phyloP scores from a whole-genome alignment of 2,888 invertebrate species.

The Scrobipalpa costella region DNA sequence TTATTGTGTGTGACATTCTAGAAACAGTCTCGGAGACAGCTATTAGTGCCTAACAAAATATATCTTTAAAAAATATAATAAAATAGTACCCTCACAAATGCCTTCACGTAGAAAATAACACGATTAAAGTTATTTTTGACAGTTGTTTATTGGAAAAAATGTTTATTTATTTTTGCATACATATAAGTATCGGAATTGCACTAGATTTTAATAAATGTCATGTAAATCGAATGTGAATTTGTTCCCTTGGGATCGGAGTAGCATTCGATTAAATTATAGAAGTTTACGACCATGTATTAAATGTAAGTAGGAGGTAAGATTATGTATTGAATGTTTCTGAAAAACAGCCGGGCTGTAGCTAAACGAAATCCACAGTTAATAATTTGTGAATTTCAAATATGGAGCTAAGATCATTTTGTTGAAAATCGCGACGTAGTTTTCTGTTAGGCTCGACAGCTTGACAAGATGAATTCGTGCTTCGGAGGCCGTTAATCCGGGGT shows the following conservation, averaged over 20 bases:
- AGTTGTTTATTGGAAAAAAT: constrained; percentile 42
- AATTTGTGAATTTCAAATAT: too few relatives aligned
- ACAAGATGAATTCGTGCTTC: too few relatives aligned
- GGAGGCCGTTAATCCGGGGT: too few relatives aligned
- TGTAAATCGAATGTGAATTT: constrained; percentile 25
- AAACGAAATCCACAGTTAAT: constrained; percentile 30
- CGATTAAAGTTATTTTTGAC: constrained; percentile 46
- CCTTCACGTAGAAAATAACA: constrained; percentile 48
- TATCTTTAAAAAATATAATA: constrained; percentile 40
- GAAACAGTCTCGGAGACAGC: constrained; percentile 33
- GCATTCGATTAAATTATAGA: constrained; percentile 25
- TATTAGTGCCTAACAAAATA: constrained; percentile 54
- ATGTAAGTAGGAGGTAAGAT: constrained; percentile 26
- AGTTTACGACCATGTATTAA: constrained; percentile 27
- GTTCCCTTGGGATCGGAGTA: background rate
- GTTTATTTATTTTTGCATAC: constrained; percentile 50
- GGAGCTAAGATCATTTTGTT: background rate
- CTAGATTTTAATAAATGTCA: constrained; percentile 51
- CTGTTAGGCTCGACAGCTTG: too few relatives aligned
- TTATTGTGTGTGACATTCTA: background rate
- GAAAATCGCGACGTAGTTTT: too few relatives aligned
- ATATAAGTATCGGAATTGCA: constrained; percentile 52
- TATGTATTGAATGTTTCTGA: constrained; percentile 30
- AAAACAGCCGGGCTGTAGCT: constrained; percentile 60
- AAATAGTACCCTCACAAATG: constrained; percentile 42